Percentiles rank a stretch among this genome's conserved stretches.
These are phyloP conservation scores for Drosophila parvula DNA, from an alignment of 1,140 invertebrate genomes.

Conservation along the genomic window DNA sequence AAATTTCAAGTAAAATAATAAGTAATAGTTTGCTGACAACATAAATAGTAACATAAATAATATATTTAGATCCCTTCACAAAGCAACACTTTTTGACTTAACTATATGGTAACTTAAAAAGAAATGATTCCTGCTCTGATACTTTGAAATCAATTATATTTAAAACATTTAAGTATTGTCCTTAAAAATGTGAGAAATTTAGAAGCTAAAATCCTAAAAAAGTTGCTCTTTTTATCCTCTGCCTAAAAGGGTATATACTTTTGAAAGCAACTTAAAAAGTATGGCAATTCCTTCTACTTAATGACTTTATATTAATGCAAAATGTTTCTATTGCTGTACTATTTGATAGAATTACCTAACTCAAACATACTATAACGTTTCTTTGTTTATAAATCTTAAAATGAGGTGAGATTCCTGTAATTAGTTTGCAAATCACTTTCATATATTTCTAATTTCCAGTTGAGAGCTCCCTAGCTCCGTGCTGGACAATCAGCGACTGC, in stretches of 20 bases:
- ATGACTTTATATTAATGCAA: not conserved
- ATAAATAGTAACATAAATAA: not conserved
- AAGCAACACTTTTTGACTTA: rapidly evolving
- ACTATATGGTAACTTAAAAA: rapidly evolving
- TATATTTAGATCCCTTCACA: not conserved
- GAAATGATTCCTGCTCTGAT: not conserved
- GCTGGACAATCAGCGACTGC: conserved; percentile 35
- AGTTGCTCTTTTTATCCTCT: too few relatives aligned
- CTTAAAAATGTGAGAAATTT: too few relatives aligned
- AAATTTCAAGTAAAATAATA: too few relatives aligned
- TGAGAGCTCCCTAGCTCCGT: conserved; percentile 14
- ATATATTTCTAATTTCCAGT: conserved; percentile 22
- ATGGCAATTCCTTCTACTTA: not conserved
- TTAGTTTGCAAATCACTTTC: not conserved
- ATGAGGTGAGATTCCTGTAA: not conserved
- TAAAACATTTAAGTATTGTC: too few relatives aligned
- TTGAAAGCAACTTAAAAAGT: too few relatives aligned
- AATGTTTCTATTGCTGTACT: too few relatives aligned
- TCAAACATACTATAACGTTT: not conserved
- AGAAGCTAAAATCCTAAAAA: too few relatives aligned
- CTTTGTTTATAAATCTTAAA: not conserved
- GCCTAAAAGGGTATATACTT: too few relatives aligned
- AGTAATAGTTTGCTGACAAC: too few relatives aligned
- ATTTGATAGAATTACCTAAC: too few relatives aligned
- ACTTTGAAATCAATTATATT: not conserved